Conservation (phyloP, 2,113 vertebrate genomes). For the Arothron firmamentum region DNA sequence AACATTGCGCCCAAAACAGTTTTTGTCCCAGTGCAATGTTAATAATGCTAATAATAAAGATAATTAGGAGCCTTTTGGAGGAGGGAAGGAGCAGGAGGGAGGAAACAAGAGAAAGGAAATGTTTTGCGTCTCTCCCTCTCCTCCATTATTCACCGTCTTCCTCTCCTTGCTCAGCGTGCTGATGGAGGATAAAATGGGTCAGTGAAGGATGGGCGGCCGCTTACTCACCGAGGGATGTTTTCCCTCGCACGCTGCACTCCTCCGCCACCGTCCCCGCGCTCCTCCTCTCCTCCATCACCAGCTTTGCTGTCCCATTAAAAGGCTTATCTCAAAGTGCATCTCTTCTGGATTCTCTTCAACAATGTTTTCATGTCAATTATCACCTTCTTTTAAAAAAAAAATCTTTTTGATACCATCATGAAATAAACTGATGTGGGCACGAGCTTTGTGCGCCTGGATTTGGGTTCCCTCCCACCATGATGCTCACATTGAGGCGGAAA, state of each 20-base stretch:
- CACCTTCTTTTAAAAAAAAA: no score
- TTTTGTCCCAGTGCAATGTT: no score
- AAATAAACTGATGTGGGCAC: no score
- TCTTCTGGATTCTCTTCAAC: no score
- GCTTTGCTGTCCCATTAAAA: not conserved
- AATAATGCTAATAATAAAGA: no score
- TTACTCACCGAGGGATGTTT: constrained; percentile 54
- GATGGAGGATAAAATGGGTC: constrained; percentile 70
- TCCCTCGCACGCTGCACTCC: constrained; percentile 39
- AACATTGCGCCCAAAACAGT: no score
- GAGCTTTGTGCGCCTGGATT: no score
- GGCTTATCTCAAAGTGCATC: no score
- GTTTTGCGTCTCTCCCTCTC: constrained; percentile 12
- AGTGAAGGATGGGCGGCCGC: constrained; percentile 44
- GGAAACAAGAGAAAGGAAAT: not conserved
- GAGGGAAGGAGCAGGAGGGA: constrained; percentile 5
- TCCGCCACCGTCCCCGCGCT: constrained; percentile 1
- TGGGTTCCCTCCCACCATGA: no score
- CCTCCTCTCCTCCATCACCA: not conserved
- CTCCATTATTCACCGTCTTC: constrained; percentile 68
- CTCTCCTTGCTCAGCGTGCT: constrained; percentile 52
- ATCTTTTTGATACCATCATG: no score
- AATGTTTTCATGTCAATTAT: no score
- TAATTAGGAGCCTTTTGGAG: not conserved
- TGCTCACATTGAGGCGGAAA: no score